Evolutionary conservation across 2,113 vertebrate species (phyloP), one percentile per base, ranked within the genome.

Genomic region (Urocitellus parryii): DNA sequence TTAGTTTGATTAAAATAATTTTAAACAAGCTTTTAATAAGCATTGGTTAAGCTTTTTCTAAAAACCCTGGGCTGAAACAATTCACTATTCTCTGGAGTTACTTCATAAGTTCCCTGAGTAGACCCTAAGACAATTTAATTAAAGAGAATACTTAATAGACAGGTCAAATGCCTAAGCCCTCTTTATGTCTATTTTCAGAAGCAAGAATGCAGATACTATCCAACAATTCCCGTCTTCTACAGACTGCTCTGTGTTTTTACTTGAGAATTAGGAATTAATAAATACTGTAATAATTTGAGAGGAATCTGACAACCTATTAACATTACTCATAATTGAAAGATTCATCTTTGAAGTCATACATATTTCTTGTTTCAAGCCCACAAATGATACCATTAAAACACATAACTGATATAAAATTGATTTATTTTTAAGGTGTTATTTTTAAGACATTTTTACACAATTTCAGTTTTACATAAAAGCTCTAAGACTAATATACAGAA

Each of bases 1-100:
- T 96, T 97, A 92, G 73, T 29, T 92, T 81, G n/a, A 93, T 83
- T 80, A 61, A 85, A 92, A 88, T 45, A 91, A 80, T 67, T 88
- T 95, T 96, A 56, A 83, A 84, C 7, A 77, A 72, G 24, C 7
- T 74, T 88, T 93, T 73, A 87, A 90, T 85, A 95, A 79, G 17
- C 42, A 83, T 78, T 82, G 72, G 20, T 56, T 32, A 37, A 70
- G 4, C 22, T 76, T 91, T 91, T 96, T 80, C 25, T 79, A 77
- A 89, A 83, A 88, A 74, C 58, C 17, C 34, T 84, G n/a, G 53
- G 32, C 81, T 85, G 63, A 97, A 97, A 73, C 12, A 72, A 85
- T 94, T 34, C 12, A 65, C 42, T 68, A 6, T 92, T 90, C 32
- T 45, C 53, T 92, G 20, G 67, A 94, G 27, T 45, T 82, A 88